phyloP scores from a whole-genome alignment of 2,888 invertebrate genomes.

The Loripinus fragilis region DNA sequence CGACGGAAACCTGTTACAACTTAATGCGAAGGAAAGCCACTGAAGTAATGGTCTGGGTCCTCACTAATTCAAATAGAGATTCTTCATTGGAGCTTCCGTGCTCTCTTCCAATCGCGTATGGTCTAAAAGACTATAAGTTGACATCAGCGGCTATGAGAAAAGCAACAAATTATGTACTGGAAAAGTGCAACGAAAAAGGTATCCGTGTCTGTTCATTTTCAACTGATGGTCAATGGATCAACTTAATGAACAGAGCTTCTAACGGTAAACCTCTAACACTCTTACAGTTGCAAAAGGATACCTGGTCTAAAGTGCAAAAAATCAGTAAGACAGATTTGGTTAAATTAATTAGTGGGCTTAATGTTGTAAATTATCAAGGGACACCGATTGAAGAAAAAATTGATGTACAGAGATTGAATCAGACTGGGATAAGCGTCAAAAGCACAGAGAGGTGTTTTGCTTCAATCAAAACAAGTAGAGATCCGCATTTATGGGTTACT shows the following conservation, averaged over 20 bases:
- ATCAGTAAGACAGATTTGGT: neutral
- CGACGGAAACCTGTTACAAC: conserved; percentile 15
- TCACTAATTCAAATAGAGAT: conserved; percentile 25
- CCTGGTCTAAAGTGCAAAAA: conserved; percentile 14
- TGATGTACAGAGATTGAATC: neutral
- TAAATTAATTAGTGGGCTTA: neutral
- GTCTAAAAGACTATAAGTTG: conserved; percentile 32
- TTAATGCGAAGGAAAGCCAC: conserved; percentile 25
- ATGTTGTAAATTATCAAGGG: neutral
- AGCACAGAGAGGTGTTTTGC: neutral
- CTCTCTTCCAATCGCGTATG: conserved; percentile 33
- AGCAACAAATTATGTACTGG: conserved; percentile 19
- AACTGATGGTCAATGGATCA: conserved; percentile 30
- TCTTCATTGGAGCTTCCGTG: conserved; percentile 17
- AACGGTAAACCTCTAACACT: conserved; percentile 10
- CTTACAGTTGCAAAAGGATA: conserved; percentile 15
- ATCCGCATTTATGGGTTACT: neutral
- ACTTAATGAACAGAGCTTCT: conserved; percentile 1
- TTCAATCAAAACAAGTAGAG: neutral
- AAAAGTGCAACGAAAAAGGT: conserved; percentile 14
- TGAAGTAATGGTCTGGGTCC: conserved; percentile 31
- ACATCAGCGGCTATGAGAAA: conserved; percentile 22
- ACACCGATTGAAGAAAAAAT: neutral
- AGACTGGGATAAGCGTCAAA: neutral
- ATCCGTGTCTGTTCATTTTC: conserved; percentile 1